Conservation (phyloP, 2,113 vertebrate genomes). For the Saguinus midas region DNA sequence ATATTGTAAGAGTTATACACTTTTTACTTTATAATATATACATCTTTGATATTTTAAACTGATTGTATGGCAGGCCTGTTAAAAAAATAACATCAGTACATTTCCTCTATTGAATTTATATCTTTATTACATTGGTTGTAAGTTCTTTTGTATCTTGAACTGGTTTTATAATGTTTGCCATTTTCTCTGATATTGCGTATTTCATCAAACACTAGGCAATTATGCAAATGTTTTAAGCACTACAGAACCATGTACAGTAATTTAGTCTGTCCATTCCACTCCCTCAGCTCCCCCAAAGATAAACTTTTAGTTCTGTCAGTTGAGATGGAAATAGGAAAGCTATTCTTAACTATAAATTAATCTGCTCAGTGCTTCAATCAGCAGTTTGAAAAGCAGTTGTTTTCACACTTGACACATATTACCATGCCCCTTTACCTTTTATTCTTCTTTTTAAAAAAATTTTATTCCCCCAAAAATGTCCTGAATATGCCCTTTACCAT, state of each 20-base stretch:
- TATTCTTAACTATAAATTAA: constrained; percentile 69
- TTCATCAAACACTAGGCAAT: constrained; percentile 66
- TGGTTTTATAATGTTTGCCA: constrained; percentile 64
- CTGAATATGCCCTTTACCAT: neutral
- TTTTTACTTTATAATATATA: constrained; percentile 57
- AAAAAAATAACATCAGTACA: constrained; percentile 11
- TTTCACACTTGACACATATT: constrained; percentile 59
- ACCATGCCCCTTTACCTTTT: neutral
- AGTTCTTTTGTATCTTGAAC: constrained; percentile 73
- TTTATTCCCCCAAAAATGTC: too few relatives aligned
- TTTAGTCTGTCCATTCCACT: neutral
- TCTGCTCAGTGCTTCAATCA: constrained; percentile 47
- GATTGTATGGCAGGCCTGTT: constrained; percentile 63
- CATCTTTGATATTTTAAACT: constrained; percentile 68
- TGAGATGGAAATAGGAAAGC: constrained; percentile 71
- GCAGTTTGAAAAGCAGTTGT: constrained; percentile 38
- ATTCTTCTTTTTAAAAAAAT: too few relatives aligned
- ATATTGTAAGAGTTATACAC: constrained; percentile 56
- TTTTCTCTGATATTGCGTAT: constrained; percentile 66
- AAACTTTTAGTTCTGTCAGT: constrained; percentile 65
- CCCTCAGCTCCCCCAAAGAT: constrained; percentile 17
- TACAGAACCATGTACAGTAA: constrained; percentile 60
- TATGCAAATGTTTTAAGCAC: constrained; percentile 64
- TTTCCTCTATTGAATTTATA: constrained; percentile 55
- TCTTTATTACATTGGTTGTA: constrained; percentile 72